Base-by-base conservation (phyloP, 2,888 invertebrate species). In the Chloroclysta siterata region DNA sequence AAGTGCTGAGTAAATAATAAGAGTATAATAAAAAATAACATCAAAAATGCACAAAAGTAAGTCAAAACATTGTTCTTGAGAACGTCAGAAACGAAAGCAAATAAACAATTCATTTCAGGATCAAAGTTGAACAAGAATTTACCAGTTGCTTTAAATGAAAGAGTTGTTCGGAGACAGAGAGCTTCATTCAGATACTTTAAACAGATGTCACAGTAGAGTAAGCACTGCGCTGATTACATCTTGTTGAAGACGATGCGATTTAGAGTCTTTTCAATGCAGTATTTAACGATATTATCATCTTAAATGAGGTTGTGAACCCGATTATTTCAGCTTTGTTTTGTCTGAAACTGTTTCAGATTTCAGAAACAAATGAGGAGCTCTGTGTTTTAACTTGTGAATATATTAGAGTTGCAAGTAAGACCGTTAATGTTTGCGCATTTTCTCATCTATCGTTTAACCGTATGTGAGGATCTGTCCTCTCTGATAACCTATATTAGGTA, bases 121-220 rank as follows among this genome's bases (percentile, higher is more conserved):
- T 62, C 62, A 60, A 68, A 68, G 60, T 58, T 60, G 62, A 64
- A 59, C 65, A 65, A 66, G 57, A 58, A 57, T 63, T 63, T 58
- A 62, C 67, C 53, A 56, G 59, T 63, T 61, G 63, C 54, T 69
- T 63, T 63, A 62, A 65, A 65, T 63, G 60, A 65, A 63, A 56
- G 50, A 66, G 51, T 64, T 62, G 57, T 62, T 47, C 51, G 33
- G 53, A 61, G 58, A 61, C 60, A 71, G 54, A 60, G 60, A 71
- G 71, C 60, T 67, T 65, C 66, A 66, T 66, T 66, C 64, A 63
- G 67, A 67, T 59, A 65, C 67, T 65, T 62, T 67, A 66, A 67
- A 65, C 65, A 65, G 65, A 71, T 67, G 59, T 68, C 59, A 66
- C 64, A 61, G 68, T 63, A 54, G 57, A 66, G 64, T 68, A 67